phyloP scores from a whole-genome alignment of 1,140 invertebrate genomes.

The Orchesella cincta region DNA sequence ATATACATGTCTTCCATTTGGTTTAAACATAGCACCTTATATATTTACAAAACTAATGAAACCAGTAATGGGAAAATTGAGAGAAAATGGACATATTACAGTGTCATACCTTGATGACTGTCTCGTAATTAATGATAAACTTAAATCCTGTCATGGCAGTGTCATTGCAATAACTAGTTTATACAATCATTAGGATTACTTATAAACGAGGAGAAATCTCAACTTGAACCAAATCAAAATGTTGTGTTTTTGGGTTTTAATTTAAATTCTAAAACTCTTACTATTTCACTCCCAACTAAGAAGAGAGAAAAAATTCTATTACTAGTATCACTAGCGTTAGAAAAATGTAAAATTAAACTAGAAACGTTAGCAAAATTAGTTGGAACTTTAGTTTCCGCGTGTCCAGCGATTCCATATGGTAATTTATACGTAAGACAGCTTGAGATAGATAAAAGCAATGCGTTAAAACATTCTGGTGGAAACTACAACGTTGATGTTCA shows the following conservation, averaged over 20 bases:
- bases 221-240: not conserved
- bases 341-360: not conserved
- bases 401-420: conserved; percentile 29
- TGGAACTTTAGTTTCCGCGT: conserved; percentile 29
- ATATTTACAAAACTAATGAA: conserved; percentile 42
- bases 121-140: conserved; percentile 24
- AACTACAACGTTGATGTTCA: not conserved
- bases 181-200: conserved; percentile 30
- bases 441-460: not conserved
- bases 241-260: conserved; percentile 40
- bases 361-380: conserved; percentile 1
- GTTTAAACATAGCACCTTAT: conserved; percentile 21
- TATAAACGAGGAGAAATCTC: conserved; percentile 31
- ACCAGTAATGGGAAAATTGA: conserved; percentile 30
- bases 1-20: conserved; percentile 40
- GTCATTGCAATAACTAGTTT: not conserved
- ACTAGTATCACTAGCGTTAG: not conserved
- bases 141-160: not conserved
- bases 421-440: conserved; percentile 30
- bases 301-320: not conserved
- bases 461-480: no score
- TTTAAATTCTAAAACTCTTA: conserved; percentile 26
- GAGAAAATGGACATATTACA: conserved; percentile 3
- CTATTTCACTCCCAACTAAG: not conserved
- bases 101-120: conserved; percentile 45